Evolutionary conservation across 2,888 invertebrate genomes (phyloP).

Genomic region (Megaustenia siamemsis): DNA sequence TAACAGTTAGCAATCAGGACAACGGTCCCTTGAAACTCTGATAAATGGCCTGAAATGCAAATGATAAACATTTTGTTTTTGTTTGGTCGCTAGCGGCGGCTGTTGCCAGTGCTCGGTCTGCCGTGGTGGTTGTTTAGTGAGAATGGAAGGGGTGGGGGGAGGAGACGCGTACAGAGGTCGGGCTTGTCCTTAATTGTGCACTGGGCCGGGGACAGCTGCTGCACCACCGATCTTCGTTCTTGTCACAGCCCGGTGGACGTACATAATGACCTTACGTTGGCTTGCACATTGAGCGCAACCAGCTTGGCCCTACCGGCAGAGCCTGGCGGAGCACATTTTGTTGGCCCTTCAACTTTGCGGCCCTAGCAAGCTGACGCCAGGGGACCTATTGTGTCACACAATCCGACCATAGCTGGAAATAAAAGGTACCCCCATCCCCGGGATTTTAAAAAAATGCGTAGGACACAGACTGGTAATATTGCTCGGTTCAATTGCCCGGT

Average conservation of each 20-base stretch:
- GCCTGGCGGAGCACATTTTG: background rate
- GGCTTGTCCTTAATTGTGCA: slow-evolving; percentile 38
- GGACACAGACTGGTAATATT: background rate
- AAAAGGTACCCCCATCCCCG: too few relatives aligned
- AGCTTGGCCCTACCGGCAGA: background rate
- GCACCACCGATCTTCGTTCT: slow-evolving; percentile 25
- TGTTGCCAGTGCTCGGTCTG: slow-evolving; percentile 5
- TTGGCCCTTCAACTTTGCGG: background rate
- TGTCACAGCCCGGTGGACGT: slow-evolving; percentile 47
- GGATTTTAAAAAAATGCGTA: background rate
- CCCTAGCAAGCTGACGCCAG: slow-evolving; percentile 33
- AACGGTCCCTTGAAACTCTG: background rate
- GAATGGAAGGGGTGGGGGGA: background rate
- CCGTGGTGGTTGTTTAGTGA: background rate
- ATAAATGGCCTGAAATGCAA: background rate
- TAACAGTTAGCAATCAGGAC: background rate
- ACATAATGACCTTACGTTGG: slow-evolving; percentile 43
- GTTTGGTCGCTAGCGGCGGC: background rate
- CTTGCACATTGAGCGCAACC: background rate
- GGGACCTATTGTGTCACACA: slow-evolving; percentile 27
- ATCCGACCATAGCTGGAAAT: background rate
- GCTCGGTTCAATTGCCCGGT: slow-evolving; percentile 19
- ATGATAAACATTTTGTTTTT: background rate
- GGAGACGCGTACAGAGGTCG: background rate
- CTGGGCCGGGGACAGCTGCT: slow-evolving; percentile 50